Conservation (phyloP, 2,797 vertebrate species). For the Sitta carolinensis region DNA sequence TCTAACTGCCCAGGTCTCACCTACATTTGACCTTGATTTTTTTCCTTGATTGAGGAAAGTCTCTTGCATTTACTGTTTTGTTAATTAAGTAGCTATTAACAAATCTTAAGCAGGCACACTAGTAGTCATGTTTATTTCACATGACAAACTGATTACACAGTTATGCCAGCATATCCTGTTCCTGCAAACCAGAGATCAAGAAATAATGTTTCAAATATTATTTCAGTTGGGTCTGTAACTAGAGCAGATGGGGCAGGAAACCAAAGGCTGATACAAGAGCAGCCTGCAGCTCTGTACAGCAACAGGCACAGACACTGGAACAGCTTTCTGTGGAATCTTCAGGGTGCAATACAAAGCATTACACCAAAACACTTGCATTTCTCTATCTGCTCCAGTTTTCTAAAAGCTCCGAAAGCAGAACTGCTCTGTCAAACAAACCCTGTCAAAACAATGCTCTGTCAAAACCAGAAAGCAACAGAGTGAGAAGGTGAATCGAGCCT, state of each 20-base stretch:
- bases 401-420: background rate
- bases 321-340: fast-evolving
- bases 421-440: background rate
- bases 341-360: background rate
- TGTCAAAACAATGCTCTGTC: no score
- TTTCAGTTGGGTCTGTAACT: conserved; percentile 24
- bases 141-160: conserved; percentile 33
- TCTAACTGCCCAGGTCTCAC: background rate
- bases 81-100: background rate
- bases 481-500: background rate
- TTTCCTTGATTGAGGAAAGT: background rate
- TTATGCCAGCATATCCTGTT: conserved; percentile 51
- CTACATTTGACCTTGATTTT: conserved; percentile 3
- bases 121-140: background rate
- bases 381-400: background rate
- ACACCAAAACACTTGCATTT: background rate
- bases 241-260: conserved; percentile 31
- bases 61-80: background rate
- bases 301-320: background rate
- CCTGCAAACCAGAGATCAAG: conserved; percentile 32
- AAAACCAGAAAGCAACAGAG: background rate
- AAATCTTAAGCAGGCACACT: background rate
- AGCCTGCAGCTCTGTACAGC: background rate
- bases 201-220: background rate
- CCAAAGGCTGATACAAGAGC: background rate